phyloP scores from a whole-genome alignment of 2,797 vertebrate genomes.

The Tragopan temminckii region DNA sequence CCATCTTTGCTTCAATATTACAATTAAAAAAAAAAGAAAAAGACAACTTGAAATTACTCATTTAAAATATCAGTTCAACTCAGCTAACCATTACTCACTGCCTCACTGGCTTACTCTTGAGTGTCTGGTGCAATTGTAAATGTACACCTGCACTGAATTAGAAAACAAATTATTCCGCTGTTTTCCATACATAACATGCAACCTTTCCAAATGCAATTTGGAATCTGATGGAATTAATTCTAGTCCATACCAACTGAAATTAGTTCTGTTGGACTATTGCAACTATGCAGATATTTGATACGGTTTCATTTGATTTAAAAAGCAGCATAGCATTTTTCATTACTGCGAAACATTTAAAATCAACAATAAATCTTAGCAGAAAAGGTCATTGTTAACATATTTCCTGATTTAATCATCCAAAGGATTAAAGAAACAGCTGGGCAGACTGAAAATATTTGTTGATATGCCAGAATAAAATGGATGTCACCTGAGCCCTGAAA shows the following conservation, averaged over 20 bases:
- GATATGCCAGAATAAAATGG: constrained; percentile 27
- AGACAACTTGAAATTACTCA: background rate
- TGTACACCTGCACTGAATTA: background rate
- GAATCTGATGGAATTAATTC: background rate
- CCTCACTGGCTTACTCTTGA: background rate
- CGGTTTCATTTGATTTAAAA: background rate
- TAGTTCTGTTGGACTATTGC: background rate
- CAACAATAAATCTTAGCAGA: background rate
- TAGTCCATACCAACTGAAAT: fast-evolving
- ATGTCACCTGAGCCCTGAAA: constrained; percentile 42
- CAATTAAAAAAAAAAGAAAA: background rate
- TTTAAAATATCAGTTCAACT: background rate
- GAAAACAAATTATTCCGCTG: background rate
- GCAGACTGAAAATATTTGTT: constrained; percentile 54
- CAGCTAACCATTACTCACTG: background rate
- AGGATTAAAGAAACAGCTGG: constrained; percentile 42
- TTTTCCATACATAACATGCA: background rate
- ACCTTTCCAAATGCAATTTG: background rate
- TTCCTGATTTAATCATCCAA: constrained; percentile 30
- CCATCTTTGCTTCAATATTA: background rate
- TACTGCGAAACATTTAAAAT: background rate
- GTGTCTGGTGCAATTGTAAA: background rate
- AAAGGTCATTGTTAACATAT: constrained; percentile 40
- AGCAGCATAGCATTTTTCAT: constrained; percentile 11
- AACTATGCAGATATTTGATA: background rate